phyloP scores from a whole-genome alignment of 2,113 vertebrate genomes.

The Zingel zingel region DNA sequence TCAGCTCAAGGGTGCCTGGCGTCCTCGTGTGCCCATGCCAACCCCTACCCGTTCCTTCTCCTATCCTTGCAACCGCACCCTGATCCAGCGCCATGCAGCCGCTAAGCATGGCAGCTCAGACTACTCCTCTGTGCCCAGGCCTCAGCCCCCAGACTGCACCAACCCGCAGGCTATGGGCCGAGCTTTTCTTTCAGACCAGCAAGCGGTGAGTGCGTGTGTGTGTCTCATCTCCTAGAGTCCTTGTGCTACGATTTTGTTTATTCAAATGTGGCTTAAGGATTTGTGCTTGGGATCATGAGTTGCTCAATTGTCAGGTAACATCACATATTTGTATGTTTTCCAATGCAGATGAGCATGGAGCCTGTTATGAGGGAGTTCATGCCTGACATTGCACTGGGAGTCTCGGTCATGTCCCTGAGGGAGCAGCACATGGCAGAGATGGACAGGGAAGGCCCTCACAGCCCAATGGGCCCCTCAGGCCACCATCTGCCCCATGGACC shows the following conservation, averaged over 20 bases:
- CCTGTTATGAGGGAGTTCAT: slow-evolving; percentile 96
- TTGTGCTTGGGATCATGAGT: neutral
- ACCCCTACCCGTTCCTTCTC: slow-evolving; percentile 96
- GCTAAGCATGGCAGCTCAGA: slow-evolving; percentile 88
- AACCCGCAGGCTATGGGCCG: slow-evolving; percentile 87
- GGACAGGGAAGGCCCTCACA: slow-evolving; percentile 88
- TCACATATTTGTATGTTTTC: slow-evolving; percentile 47
- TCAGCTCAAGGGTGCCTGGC: slow-evolving; percentile 94
- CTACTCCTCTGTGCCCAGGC: slow-evolving; percentile 88
- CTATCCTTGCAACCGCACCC: slow-evolving; percentile 94
- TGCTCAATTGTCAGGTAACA: neutral
- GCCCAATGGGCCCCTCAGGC: slow-evolving; percentile 84
- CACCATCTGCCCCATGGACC: slow-evolving; percentile 79
- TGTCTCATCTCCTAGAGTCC: slow-evolving; percentile 8
- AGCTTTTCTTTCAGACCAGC: slow-evolving; percentile 89
- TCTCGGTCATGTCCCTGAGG: slow-evolving; percentile 94
- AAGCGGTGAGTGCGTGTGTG: slow-evolving; percentile 84
- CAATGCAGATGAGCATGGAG: slow-evolving; percentile 88
- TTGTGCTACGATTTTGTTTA: slow-evolving; percentile 23
- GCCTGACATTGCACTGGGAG: slow-evolving; percentile 98
- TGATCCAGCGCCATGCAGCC: slow-evolving; percentile 88
- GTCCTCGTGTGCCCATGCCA: slow-evolving; percentile 91
- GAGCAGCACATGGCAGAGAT: slow-evolving; percentile 93
- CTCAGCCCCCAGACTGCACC: slow-evolving; percentile 92
- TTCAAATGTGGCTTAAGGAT: slow-evolving; percentile 15